Percentiles rank a stretch among this genome's conserved stretches.
Conservation (phyloP, 2,888 invertebrate species). For the Dinocampus coccinellae region DNA sequence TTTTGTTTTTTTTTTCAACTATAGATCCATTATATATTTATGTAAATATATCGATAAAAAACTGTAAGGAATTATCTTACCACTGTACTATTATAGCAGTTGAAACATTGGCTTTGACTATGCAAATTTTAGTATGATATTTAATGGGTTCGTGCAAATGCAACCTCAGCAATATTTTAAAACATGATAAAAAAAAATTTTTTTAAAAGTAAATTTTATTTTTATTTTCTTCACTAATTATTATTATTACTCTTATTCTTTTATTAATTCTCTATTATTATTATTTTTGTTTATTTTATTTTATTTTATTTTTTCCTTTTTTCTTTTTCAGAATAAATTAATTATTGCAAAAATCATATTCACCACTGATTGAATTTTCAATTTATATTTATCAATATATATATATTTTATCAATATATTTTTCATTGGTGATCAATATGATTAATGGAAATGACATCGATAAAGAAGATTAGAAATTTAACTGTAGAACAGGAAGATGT, state of each 20-base stretch:
- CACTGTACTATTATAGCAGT: background rate
- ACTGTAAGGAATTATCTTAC: background rate
- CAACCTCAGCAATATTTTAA: background rate
- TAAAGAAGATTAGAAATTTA: background rate
- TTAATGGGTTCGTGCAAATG: background rate
- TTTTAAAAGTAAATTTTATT: no score
- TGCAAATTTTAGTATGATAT: background rate
- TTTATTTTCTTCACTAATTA: background rate
- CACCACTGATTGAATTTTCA: background rate
- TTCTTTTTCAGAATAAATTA: no score
- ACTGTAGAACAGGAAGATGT: background rate
- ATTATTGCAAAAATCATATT: no score
- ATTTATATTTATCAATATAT: background rate
- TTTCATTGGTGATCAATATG: no score
- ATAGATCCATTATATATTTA: background rate
- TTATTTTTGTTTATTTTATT: no score
- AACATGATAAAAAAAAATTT: background rate
- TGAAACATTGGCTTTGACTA: background rate
- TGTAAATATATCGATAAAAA: background rate
- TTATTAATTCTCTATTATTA: no score
- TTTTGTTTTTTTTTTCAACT: background rate
- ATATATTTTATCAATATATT: no score
- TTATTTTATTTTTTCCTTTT: no score
- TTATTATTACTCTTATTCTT: background rate
- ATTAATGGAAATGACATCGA: background rate